These are phyloP conservation scores for Monoplex corrugatus DNA, from an alignment of 2,888 invertebrate genomes.

Conservation along the genomic window DNA sequence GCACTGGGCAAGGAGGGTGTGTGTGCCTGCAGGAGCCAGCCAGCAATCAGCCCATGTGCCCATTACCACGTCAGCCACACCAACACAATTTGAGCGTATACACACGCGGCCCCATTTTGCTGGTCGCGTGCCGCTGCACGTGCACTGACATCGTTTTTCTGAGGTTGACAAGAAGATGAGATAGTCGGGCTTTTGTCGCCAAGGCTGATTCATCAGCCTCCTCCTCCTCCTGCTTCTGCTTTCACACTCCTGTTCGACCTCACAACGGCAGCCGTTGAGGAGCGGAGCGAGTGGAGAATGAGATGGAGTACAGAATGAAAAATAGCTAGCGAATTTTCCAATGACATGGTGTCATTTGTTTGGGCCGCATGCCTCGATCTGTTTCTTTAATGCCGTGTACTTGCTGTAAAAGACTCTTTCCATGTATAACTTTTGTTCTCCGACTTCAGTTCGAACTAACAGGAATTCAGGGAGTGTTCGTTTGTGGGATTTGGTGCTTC, in stretches of 20 bases:
- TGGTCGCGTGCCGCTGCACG: slow-evolving; percentile 46
- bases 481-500: too few relatives aligned
- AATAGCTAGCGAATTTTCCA: neutral
- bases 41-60: slow-evolving; percentile 33
- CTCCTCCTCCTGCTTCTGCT: too few relatives aligned
- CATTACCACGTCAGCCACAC: slow-evolving; percentile 46
- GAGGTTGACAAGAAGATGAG: slow-evolving; percentile 47
- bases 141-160: slow-evolving; percentile 44
- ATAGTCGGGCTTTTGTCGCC: slow-evolving; percentile 39
- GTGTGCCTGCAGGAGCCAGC: slow-evolving; percentile 10
- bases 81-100: slow-evolving; percentile 24
- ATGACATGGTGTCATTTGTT: neutral
- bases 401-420: slow-evolving; percentile 4
- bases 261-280: too few relatives aligned
- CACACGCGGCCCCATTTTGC: slow-evolving; percentile 39
- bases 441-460: too few relatives aligned
- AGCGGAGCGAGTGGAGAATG: neutral
- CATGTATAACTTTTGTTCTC: too few relatives aligned
- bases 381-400: neutral
- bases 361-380: neutral
- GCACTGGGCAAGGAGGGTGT: too few relatives aligned
- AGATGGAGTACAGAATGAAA: slow-evolving; percentile 14
- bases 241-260: neutral
- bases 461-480: too few relatives aligned
- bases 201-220: slow-evolving; percentile 36